Evolutionary conservation across 2,888 invertebrate species (phyloP).

Genomic region (Melangyna quadrimaculata): DNA sequence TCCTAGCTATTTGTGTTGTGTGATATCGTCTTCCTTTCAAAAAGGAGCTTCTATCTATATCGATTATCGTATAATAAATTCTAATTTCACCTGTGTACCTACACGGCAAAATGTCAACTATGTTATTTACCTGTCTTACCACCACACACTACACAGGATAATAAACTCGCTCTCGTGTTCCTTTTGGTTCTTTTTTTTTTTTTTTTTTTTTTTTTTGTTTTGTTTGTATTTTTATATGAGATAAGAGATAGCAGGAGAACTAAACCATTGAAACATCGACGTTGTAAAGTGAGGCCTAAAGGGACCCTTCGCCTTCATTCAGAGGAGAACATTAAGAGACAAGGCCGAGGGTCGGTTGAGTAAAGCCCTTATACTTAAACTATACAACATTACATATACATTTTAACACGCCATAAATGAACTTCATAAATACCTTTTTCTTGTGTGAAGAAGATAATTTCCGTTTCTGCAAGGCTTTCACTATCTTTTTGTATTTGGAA

Average conservation of each 20-base stretch:
- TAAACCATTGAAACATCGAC: constrained; percentile 11
- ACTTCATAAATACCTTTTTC: constrained; percentile 68
- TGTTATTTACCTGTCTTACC: constrained; percentile 68
- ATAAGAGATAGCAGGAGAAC: constrained; percentile 40
- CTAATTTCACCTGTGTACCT: constrained; percentile 67
- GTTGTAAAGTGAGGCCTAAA: constrained; percentile 23
- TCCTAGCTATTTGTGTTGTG: constrained; percentile 23
- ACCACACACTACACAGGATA: constrained; percentile 56
- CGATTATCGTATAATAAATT: constrained; percentile 69
- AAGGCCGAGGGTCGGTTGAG: not conserved
- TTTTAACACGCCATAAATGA: constrained; percentile 64
- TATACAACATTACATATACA: constrained; percentile 22
- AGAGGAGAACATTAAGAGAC: constrained; percentile 8
- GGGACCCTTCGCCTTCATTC: constrained; percentile 31
- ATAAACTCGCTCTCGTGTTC: constrained; percentile 50
- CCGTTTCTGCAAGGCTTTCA: constrained; percentile 42
- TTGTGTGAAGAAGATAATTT: constrained; percentile 46
- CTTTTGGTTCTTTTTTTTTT: constrained; percentile 11
- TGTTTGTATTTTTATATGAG: constrained; percentile 32
- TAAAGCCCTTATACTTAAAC: constrained; percentile 32
- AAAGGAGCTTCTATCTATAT: constrained; percentile 54
- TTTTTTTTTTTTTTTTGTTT: constrained; percentile 9
- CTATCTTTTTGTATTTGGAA: constrained; percentile 1
- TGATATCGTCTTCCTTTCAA: constrained; percentile 11
- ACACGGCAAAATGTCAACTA: constrained; percentile 66